Evolutionary conservation across 37 sponge, comb jelly and placozoan genomes (phyloP), one percentile per base, ranked within the genome.

Genomic region (Sycon ciliatum): DNA sequence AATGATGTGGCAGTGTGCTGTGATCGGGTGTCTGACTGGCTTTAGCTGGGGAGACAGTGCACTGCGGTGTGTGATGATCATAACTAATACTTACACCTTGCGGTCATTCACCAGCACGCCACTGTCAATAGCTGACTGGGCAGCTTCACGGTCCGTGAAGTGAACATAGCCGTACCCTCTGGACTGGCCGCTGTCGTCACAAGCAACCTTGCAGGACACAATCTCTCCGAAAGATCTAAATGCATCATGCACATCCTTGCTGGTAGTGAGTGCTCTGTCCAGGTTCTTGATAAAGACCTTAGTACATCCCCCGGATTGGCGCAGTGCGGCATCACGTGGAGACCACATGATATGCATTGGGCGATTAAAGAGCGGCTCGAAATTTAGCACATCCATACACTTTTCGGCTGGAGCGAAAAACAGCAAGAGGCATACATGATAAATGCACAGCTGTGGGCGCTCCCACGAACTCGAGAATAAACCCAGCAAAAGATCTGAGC

Each of bases 301-400:
- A 9, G 93, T 93, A 0, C 91, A 84, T 20, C 99, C 99, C n/a
- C n/a, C n/a, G 67, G 93, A 92, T 4, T 84, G 84, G n/a, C 92
- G 86, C 24, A 98, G 87, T 22, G 94, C 78, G 34, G 99, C 93
- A 67, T 98, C 93, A 30, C 93, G 78, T 75, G 89, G 99, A 23
- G 93, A 92, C 99, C 99, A 98, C 93, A 92, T 98, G 79, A 98
- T 92, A 18, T 93, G 79, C 71, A 86, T 86, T n/a, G 99, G 90
- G n/a, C 77, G 80, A 16, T 84, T 88, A 37, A 78, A 86, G 64
- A 98, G 70, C n/a, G 52, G 63, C 69, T 98, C 99, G 81, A 83
- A 98, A 75, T 98, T 92, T 86, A 98, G 81, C 9, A 90, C 92
- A 65, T 98, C 99, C 62, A 98, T 81, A 24, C 94, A 93, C 37